phyloP scores from a whole-genome alignment of 2,113 vertebrate genomes.

The Uria lomvia region DNA sequence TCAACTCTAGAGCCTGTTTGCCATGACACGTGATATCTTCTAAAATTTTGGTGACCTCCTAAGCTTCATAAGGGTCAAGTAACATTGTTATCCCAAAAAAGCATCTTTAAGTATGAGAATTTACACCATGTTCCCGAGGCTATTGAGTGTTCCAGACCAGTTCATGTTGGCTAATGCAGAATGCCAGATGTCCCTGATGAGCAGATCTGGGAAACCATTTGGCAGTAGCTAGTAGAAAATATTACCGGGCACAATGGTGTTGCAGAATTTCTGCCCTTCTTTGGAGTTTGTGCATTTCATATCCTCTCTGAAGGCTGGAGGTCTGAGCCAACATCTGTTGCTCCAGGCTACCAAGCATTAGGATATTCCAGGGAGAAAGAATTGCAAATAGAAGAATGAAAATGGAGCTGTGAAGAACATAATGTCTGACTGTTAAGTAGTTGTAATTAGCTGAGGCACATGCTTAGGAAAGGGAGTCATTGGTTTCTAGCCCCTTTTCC shows the following conservation, averaged over 20 bases:
- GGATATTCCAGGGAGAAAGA: background rate
- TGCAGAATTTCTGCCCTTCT: background rate
- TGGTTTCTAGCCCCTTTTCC: background rate
- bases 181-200: slow-evolving; percentile 42
- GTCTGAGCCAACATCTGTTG: background rate
- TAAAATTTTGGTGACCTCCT: background rate
- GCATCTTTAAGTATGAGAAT: background rate
- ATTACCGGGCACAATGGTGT: background rate
- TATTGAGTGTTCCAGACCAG: background rate
- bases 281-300: background rate
- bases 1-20: background rate
- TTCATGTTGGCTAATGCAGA: slow-evolving; percentile 15
- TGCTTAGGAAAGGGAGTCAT: background rate
- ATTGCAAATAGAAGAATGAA: background rate
- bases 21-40: background rate
- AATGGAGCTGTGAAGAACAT: background rate
- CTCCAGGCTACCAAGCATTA: background rate
- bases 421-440: background rate
- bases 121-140: background rate
- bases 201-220: slow-evolving; percentile 20
- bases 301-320: background rate
- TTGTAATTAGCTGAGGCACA: background rate
- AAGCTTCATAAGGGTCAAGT: background rate
- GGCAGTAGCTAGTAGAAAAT: background rate
- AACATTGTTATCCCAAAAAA: background rate